Base-by-base conservation (phyloP, 2,888 invertebrate genomes). In the Buathra laborator region DNA sequence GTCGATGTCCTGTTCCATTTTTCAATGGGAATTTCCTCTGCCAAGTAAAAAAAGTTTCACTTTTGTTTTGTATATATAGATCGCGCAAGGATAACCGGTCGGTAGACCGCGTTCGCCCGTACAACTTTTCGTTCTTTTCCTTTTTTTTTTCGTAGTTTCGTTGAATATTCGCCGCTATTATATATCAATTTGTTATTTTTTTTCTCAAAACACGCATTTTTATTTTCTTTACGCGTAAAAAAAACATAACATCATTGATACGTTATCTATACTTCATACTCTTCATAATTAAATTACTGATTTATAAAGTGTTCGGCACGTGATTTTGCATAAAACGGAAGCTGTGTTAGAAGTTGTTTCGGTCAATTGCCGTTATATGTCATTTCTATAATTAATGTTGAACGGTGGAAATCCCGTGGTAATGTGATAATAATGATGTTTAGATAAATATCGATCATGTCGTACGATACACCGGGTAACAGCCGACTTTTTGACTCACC, bases 401-500 rank as follows among this genome's bases (percentile, higher is more conserved):
- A n/a, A 44, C 16, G 19, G 14, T 19, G 29, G 2, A 44, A 24
- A 37, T 32, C 10, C 24, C 29, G 24, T 44, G 16, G 12, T 44
- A 12, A 43, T 14, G 1, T 10, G 37, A 3, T 64, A 64, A 64
- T 24, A 44, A 48, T 44, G 10, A 29, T 46, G 9, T 64, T 14
- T 6, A 16, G 59, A 59, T 71, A 48, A n/a, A 19, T 19, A 12
- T 62, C 51, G 3, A 19, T 10, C 44, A 71, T 44, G 10, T 1
- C 43, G 43, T n/a, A 10, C n/a, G 12, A 3, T 10, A 16, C 10
- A 70, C 24, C n/a, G 43, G 32, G 16, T 24, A 48, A n/a, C 19
- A 37, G 32, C 19, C 10, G 37, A 12, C 4, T 68, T 44, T 70
- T 9, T 14, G 29, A 84, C 84, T 81, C 72, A 74, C 84, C 77